phyloP scores from a whole-genome alignment of 2,888 invertebrate genomes.

The Drosophila aldrichi region DNA sequence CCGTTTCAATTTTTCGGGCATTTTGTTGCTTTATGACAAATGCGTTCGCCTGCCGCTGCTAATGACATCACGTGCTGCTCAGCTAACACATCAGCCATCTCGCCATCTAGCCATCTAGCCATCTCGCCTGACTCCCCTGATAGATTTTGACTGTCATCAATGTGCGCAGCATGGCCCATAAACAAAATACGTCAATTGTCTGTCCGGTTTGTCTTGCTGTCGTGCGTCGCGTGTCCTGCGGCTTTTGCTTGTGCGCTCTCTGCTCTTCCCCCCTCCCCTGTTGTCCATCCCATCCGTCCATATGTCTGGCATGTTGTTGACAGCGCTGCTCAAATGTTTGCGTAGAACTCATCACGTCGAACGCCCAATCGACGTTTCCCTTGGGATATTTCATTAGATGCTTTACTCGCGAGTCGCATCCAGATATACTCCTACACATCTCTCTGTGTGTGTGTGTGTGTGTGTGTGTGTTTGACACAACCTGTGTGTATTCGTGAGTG shows the following conservation, averaged over 20 bases:
- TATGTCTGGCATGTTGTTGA: conserved; percentile 62
- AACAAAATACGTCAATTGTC: conserved; percentile 74
- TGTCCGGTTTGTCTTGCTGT: conserved; percentile 13
- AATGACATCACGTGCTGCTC: conserved; percentile 77
- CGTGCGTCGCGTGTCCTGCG: conserved; percentile 31
- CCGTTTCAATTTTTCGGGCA: conserved; percentile 28
- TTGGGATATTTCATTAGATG: conserved; percentile 64
- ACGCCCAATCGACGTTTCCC: conserved; percentile 42
- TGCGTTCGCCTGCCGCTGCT: conserved; percentile 63
- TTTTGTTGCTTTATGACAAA: conserved; percentile 69
- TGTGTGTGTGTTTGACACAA: conserved; percentile 46
- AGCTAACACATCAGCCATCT: conserved; percentile 21
- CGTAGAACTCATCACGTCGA: conserved; percentile 44
- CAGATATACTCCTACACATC: not conserved
- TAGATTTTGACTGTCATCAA: conserved; percentile 71
- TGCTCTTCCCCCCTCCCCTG: not conserved
- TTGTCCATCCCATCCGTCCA: conserved; percentile 5
- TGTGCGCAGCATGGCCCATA: conserved; percentile 66
- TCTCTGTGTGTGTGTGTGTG: conserved; percentile 1
- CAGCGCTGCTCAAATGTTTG: conserved; percentile 70
- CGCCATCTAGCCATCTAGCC: not conserved
- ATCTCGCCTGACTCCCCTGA: conserved; percentile 14
- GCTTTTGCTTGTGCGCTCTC: conserved; percentile 21
- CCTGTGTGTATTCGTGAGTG: conserved; percentile 33
- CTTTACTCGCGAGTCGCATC: conserved; percentile 12